These are phyloP conservation scores for Cotesia typhae DNA, from an alignment of 1,140 invertebrate genomes.

Conservation along the genomic window DNA sequence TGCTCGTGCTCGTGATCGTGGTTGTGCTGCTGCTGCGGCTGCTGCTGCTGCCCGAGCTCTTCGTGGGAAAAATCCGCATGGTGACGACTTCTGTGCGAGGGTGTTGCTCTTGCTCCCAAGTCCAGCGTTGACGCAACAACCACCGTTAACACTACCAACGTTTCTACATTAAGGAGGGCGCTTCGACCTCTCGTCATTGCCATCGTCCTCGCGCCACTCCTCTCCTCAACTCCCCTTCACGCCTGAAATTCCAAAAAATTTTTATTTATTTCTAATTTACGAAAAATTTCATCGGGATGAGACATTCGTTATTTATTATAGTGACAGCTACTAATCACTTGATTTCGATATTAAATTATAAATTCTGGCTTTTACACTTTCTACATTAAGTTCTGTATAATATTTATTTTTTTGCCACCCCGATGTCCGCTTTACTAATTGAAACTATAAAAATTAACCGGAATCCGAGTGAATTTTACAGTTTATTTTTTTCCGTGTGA, in stretches of 20 bases:
- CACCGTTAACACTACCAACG: conserved; percentile 49
- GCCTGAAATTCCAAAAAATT: conserved; percentile 20
- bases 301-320: too few relatives aligned
- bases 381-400: too few relatives aligned
- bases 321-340: too few relatives aligned
- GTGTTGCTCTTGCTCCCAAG: conserved; percentile 49
- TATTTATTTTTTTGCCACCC: too few relatives aligned
- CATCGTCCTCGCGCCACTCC: conserved; percentile 45
- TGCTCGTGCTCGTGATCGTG: conserved; percentile 32
- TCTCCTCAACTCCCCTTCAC: conserved; percentile 31
- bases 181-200: conserved; percentile 59
- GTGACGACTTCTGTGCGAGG: conserved; percentile 59
- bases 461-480: too few relatives aligned
- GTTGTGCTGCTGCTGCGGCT: conserved; percentile 30
- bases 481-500: too few relatives aligned
- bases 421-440: too few relatives aligned
- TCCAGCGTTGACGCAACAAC: conserved; percentile 52
- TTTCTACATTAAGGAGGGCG: conserved; percentile 49
- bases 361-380: too few relatives aligned
- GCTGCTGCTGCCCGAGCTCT: conserved; percentile 39
- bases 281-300: background rate
- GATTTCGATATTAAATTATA: too few relatives aligned
- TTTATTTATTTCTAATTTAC: too few relatives aligned
- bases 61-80: conserved; percentile 58
- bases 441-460: too few relatives aligned